phyloP scores from a whole-genome alignment of 2,888 invertebrate genomes.

The Spisula solida region DNA sequence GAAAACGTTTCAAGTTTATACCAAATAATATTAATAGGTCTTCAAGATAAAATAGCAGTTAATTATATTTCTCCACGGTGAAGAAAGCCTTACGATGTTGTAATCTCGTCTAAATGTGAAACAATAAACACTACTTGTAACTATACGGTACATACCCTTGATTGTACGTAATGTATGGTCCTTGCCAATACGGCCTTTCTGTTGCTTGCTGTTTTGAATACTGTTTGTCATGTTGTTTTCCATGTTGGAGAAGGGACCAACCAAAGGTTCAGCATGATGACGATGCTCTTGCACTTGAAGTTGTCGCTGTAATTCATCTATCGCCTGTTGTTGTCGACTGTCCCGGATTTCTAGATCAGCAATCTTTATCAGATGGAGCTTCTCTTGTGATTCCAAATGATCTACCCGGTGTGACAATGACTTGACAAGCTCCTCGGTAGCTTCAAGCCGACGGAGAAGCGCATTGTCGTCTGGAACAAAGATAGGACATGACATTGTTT shows the following conservation, averaged over 20 bases:
- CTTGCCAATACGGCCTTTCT: no score
- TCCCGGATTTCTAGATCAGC: neutral
- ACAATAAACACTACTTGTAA: no score
- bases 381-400: neutral
- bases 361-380: neutral
- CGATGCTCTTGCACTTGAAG: neutral
- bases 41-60: no score
- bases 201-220: no score
- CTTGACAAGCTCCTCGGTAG: slow-evolving; percentile 1
- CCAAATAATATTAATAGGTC: no score
- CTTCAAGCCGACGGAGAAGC: neutral
- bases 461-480: neutral
- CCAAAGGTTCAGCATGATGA: neutral
- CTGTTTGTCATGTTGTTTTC: neutral
- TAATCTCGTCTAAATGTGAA: no score
- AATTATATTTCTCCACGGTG: no score
- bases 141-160: no score
- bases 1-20: no score
- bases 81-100: no score
- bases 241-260: neutral
- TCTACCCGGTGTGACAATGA: slow-evolving; percentile 5
- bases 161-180: no score
- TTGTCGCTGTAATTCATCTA: neutral
- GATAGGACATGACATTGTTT: neutral
- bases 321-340: neutral